Base-by-base conservation (phyloP, 1,140 invertebrate genomes). In the Orius laevigatus region DNA sequence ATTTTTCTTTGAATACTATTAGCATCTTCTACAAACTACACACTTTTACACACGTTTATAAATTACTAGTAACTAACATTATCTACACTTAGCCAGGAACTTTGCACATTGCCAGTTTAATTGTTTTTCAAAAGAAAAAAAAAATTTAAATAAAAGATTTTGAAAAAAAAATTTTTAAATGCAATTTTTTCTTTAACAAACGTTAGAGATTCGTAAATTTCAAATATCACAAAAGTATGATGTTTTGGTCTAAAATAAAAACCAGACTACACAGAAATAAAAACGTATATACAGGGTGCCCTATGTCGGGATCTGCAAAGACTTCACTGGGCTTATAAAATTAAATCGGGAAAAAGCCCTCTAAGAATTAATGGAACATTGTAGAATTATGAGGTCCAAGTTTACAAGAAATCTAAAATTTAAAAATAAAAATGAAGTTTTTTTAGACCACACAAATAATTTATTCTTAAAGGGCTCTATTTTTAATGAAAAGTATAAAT, bases 31-130 rank as follows among this genome's bases (percentile, higher is more conserved):
- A 25, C 25, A 43, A 38, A 44, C 25, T 33, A 50, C 48, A 41
- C 38, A 33, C 14, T 50, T 50, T 49, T 44, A 35, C 38, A 49
- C 35, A 50, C 38, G 35, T 15, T 18, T 43, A 43, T 43, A 34
- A 46, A 46, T 34, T 46, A 46, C 44, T 44, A 42, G 32, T 45
- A 45, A 32, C n/a, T 16, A 48, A 44, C 19, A 33, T 42, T 44
- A 50, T 35, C 41, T 50, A 50, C 48, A 40, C 48, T 49, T 50
- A 50, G 39, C 48, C 48, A 50, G 48, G 48, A 50, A 50, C 48
- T 50, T 50, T 50, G 48, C 41, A 41, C 41, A 38, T 50, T 50
- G 43, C 43, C 43, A 45, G 43, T 45, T 25, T 25, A 25, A 45
- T 42, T 42, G 40, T 16, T 38, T 38, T 38, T 38, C 36, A 4